phyloP scores from a whole-genome alignment of 2,888 invertebrate species.

The Seira sanloemensis region DNA sequence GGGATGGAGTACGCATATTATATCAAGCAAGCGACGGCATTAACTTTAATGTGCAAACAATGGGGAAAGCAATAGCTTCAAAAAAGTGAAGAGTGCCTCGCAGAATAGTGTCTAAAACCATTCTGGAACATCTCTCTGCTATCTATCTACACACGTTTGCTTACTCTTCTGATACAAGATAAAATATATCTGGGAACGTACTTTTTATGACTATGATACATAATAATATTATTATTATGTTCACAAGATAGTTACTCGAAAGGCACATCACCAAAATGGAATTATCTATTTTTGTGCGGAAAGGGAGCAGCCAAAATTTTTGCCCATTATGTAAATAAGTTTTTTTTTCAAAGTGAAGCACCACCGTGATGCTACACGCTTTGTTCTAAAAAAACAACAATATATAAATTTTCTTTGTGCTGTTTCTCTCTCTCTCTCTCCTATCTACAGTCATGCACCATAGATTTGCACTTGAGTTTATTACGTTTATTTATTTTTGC shows the following conservation, averaged over 20 bases:
- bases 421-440: slow-evolving; percentile 25
- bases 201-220: background rate
- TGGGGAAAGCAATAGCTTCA: slow-evolving; percentile 23
- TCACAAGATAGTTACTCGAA: slow-evolving; percentile 1
- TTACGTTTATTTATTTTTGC: slow-evolving; percentile 44
- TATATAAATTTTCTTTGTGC: background rate
- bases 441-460: slow-evolving; percentile 47
- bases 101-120: too few species aligned
- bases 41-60: slow-evolving; percentile 44
- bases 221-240: background rate
- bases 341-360: slow-evolving; percentile 6
- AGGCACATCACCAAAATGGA: background rate
- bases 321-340: slow-evolving; percentile 54
- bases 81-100: background rate
- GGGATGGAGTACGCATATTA: background rate
- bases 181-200: background rate
- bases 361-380: background rate
- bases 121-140: too few species aligned
- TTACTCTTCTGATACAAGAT: background rate
- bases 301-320: slow-evolving; percentile 6
- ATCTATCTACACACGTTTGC: background rate
- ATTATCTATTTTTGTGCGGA: background rate
- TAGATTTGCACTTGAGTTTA: slow-evolving; percentile 52
- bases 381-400: slow-evolving; percentile 8
- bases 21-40: slow-evolving; percentile 13